Base-by-base conservation (phyloP, 1,140 invertebrate genomes). In the Delia radicum region DNA sequence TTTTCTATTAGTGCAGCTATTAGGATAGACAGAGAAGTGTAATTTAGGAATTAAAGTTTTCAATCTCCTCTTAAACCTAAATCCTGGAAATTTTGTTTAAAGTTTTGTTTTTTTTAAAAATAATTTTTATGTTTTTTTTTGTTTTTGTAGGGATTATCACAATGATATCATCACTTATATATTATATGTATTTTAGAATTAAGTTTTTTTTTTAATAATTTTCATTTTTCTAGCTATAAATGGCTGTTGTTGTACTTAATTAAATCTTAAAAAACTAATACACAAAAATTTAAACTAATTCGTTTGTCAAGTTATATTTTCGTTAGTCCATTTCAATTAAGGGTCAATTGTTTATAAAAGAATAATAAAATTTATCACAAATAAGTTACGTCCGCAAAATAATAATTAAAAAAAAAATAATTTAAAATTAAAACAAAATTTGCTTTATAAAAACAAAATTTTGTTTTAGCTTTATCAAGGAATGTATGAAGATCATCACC, bases 401-500 rank as follows among this genome's bases (percentile, higher is more conserved):
- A 55, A 21, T 55, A 55, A 55, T 55, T 55, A 55, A 55, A 55
- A 55, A 21, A 15, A 55, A 55, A 55, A 15, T 21, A 5, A 2
- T 21, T 21, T 21, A 55, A 55, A 21, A 6, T 46, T 15, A n/a
- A 13, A 21, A 33, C 31, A 18, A 55, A 55, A 6, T 21, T 3
- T 55, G 48, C 4, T 55, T 55, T 55, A 18, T 55, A 21, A 55
- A 55, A 55, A 55, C 48, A 21, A 18, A 1, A 55, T 24, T 18
- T 24, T 2, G 48, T 21, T 21, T 4, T 55, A 15, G 7, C 15
- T 21, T 2, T 24, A 55, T 5, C 3, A 15, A 55, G 21, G 48
- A 5, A 21, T 55, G 7, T 15, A 24, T 55, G 48, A 48, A 31
- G 15, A 31, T 28, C 31, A 37, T 84, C 78, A 85, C 84, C 84